These are phyloP conservation scores for Pristionchus arcanus DNA, from an alignment of 2,888 invertebrate species.

Conservation along the genomic window DNA sequence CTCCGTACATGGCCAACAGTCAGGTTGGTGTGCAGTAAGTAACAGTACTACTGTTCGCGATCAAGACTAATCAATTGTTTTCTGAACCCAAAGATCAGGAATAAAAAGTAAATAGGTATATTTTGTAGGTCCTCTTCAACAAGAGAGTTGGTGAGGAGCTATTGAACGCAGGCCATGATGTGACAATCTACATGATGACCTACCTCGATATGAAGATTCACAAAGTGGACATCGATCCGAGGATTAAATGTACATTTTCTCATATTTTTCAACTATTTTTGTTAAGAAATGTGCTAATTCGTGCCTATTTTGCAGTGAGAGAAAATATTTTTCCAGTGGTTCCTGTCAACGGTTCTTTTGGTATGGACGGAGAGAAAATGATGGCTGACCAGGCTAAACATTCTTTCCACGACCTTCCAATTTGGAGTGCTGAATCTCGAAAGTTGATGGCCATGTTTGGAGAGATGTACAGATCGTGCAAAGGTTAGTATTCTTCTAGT, in stretches of 20 bases:
- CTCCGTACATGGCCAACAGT: conserved; percentile 66
- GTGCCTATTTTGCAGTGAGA: neutral
- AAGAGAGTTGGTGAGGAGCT: conserved; percentile 66
- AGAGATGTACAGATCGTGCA: conserved; percentile 52
- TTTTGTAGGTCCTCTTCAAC: conserved; percentile 65
- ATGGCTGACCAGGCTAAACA: conserved; percentile 61
- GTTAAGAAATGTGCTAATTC: neutral
- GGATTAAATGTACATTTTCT: conserved; percentile 57
- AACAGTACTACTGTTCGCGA: too few relatives aligned
- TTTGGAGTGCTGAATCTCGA: conserved; percentile 45
- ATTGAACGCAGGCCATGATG: conserved; percentile 69
- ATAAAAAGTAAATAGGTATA: neutral
- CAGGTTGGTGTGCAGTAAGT: conserved; percentile 59
- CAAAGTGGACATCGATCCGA: conserved; percentile 57
- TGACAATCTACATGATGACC: conserved; percentile 64
- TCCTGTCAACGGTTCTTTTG: conserved; percentile 35
- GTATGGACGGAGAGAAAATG: conserved; percentile 53
- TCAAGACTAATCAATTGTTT: too few relatives aligned
- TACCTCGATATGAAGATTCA: conserved; percentile 54
- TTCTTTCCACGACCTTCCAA: conserved; percentile 58
- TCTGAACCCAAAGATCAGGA: too few relatives aligned
- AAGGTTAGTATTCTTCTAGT: neutral
- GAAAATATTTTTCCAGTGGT: conserved; percentile 4
- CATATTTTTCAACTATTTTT: too few relatives aligned
- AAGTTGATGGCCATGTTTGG: conserved; percentile 57